These are phyloP conservation scores for Pterocles gutturalis DNA, from an alignment of 2,113 vertebrate genomes.

Conservation along the genomic window DNA sequence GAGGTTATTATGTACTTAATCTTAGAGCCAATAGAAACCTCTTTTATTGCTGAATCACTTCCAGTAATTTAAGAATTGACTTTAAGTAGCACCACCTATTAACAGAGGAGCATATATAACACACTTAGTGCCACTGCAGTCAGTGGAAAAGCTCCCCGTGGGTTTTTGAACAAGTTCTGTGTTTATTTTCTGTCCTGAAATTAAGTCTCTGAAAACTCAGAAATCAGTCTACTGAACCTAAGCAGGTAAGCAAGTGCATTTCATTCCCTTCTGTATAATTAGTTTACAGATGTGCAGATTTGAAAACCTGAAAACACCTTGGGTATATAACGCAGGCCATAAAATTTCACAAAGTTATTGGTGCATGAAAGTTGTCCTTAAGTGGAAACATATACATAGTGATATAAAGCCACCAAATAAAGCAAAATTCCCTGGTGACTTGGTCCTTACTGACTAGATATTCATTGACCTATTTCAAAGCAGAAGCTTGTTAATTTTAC, in stretches of 20 bases:
- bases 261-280: conserved; percentile 33
- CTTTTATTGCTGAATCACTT: not conserved
- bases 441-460: not conserved
- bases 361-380: not conserved
- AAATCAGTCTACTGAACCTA: not conserved
- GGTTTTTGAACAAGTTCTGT: not conserved
- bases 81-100: conserved; percentile 10
- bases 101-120: not conserved
- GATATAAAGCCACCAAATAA: conserved; percentile 9
- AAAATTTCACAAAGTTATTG: not conserved
- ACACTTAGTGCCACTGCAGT: not conserved
- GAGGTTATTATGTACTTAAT: not conserved
- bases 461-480: conserved; percentile 9
- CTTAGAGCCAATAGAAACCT: not conserved
- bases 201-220: conserved; percentile 17
- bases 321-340: not conserved
- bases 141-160: not conserved
- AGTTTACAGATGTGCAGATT: conserved; percentile 20
- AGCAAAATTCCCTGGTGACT: not conserved
- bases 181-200: conserved; percentile 24
- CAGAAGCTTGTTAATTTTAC: not conserved
- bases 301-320: conserved; percentile 22
- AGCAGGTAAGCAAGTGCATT: not conserved
- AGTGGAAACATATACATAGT: not conserved
- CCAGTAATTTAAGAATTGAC: conserved; percentile 7